Percentiles rank a stretch among this genome's conserved stretches.
Evolutionary conservation across 2,113 vertebrate genomes (phyloP).

Genomic region (Galbula dea): DNA sequence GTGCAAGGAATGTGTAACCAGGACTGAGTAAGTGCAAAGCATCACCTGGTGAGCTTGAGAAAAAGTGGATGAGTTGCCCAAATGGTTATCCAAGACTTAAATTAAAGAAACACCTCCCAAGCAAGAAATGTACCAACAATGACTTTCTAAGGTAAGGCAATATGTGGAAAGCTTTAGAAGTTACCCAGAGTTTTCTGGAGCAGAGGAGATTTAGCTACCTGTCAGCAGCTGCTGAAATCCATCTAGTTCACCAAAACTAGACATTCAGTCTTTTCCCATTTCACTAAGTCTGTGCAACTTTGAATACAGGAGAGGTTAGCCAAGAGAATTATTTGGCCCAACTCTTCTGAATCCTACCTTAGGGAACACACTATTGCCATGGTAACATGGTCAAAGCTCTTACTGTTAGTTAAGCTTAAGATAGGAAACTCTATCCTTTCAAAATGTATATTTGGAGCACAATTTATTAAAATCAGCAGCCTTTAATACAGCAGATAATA

Average conservation of each 20-base stretch:
- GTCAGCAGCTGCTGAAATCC: background rate
- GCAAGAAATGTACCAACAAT: background rate
- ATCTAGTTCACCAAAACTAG: background rate
- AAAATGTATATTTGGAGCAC: background rate
- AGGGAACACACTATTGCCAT: background rate
- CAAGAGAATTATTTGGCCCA: background rate
- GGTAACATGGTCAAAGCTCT: background rate
- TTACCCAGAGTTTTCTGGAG: background rate
- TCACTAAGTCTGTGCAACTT: background rate
- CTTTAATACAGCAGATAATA: background rate
- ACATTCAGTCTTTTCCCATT: background rate
- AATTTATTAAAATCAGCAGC: background rate
- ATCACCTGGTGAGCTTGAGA: background rate
- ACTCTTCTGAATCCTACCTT: background rate
- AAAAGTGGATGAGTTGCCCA: background rate
- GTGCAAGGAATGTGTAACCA: background rate
- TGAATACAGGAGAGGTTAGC: background rate
- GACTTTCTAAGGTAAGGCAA: background rate
- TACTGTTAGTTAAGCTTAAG: background rate
- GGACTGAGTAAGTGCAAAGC: background rate
- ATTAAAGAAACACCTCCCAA: background rate
- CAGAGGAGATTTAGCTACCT: background rate
- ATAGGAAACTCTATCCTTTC: background rate
- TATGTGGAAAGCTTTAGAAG: background rate
- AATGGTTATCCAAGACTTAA: background rate